Percentiles rank a stretch among this genome's conserved stretches.
Conservation (phyloP, 2,797 vertebrate species). For the Xiphorhynchus erythropygius region DNA sequence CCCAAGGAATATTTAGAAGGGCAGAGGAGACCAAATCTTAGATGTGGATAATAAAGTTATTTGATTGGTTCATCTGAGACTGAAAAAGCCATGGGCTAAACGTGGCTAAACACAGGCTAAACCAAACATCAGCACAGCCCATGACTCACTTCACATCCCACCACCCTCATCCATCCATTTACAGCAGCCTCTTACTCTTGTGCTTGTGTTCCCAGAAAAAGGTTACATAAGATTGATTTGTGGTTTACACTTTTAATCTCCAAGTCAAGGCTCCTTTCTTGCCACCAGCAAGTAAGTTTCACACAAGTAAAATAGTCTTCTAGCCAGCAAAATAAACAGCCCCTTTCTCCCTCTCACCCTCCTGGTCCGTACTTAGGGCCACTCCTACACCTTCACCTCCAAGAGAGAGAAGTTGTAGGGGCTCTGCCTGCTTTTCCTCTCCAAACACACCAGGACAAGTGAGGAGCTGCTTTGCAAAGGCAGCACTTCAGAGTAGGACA, state of each 20-base stretch:
- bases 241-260: neutral
- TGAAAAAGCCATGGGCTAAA: neutral
- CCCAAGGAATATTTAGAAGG: neutral
- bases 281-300: neutral
- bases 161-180: fast-evolving
- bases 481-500: neutral
- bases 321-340: neutral
- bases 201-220: neutral
- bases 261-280: neutral
- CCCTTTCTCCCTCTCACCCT: neutral
- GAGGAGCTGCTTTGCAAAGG: neutral
- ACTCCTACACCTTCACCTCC: neutral
- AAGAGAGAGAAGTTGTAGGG: fast-evolving
- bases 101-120: neutral
- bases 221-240: neutral
- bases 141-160: fast-evolving
- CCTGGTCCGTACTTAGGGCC: neutral
- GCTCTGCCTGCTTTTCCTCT: neutral
- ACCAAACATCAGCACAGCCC: fast-evolving
- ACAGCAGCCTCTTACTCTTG: neutral
- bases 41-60: neutral
- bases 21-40: neutral
- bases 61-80: neutral
- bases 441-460: neutral
- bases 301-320: neutral